A percentile compares a stretch with the other conserved stretches of the same genome.
These are phyloP conservation scores for Heteromyza rotundicornis DNA, from an alignment of 2,888 invertebrate species.

Conservation along the genomic window DNA sequence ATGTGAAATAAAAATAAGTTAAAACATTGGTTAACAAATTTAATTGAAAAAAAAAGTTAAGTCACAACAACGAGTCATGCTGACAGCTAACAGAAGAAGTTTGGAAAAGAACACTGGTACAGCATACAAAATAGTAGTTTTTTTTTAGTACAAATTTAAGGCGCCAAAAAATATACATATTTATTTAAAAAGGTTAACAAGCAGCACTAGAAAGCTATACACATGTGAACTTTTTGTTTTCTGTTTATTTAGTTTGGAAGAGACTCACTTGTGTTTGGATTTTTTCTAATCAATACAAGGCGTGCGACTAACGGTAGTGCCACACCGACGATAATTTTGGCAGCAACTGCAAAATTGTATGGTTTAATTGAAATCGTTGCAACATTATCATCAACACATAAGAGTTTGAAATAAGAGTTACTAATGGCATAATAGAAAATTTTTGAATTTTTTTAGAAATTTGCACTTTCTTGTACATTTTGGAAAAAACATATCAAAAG, in stretches of 20 bases:
- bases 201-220: conserved; percentile 12
- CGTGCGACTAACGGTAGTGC: conserved; percentile 85
- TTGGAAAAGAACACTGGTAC: background rate
- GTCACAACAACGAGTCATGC: conserved; percentile 16
- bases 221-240: conserved; percentile 5
- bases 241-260: conserved; percentile 12
- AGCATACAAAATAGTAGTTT: no score
- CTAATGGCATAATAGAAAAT: conserved; percentile 31
- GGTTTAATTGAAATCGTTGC: conserved; percentile 2
- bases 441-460: conserved; percentile 28
- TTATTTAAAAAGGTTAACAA: background rate
- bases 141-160: no score
- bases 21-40: conserved; percentile 1
- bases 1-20: conserved; percentile 17
- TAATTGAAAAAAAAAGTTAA: background rate
- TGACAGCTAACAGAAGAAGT: conserved; percentile 7
- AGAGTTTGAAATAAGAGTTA: conserved; percentile 31
- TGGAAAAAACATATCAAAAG: conserved; percentile 10
- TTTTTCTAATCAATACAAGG: conserved; percentile 81
- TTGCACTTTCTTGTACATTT: conserved; percentile 60
- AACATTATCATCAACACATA: background rate
- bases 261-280: conserved; percentile 64
- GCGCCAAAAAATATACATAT: no score
- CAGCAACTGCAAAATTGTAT: conserved; percentile 78
- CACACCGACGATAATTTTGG: conserved; percentile 85